A percentile compares a stretch with the other conserved stretches of the same genome.
These are phyloP conservation scores for Psittacula cyanocephala DNA, from an alignment of 2,113 vertebrate genomes.

Conservation along the genomic window DNA sequence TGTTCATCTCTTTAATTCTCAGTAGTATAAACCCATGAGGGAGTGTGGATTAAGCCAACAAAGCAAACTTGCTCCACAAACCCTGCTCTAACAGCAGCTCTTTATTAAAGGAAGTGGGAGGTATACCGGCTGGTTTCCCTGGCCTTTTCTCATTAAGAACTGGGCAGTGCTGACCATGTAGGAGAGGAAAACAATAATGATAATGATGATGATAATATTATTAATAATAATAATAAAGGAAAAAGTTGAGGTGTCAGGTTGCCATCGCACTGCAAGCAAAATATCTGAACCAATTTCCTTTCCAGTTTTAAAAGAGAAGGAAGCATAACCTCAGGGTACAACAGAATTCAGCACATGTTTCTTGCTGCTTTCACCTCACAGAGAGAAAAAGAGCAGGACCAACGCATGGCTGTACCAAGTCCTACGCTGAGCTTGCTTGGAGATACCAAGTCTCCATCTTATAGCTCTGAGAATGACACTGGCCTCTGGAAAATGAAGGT, in stretches of 20 bases:
- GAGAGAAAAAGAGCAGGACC: background rate
- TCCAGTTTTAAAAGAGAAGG: background rate
- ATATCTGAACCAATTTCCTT: background rate
- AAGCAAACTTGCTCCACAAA: background rate
- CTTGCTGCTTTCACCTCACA: background rate
- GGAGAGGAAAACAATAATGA: background rate
- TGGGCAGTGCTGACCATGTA: background rate
- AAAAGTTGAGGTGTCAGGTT: background rate
- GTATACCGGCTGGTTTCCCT: background rate
- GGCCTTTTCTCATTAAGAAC: background rate
- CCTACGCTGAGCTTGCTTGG: background rate
- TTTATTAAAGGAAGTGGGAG: conserved; percentile 12
- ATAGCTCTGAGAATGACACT: background rate
- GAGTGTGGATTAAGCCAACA: background rate
- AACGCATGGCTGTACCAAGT: rapidly evolving
- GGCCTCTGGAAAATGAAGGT: background rate
- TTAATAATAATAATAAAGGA: background rate
- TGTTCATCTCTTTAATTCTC: background rate
- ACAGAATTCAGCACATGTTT: background rate
- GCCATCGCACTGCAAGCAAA: background rate
- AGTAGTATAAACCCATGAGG: background rate
- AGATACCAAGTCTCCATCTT: background rate
- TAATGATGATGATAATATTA: background rate
- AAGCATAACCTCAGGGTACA: background rate
- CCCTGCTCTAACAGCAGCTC: background rate